Evolutionary conservation across 2,888 invertebrate species (phyloP), one percentile per base, ranked within the genome.

Genomic region (Byasa hedistus): DNA sequence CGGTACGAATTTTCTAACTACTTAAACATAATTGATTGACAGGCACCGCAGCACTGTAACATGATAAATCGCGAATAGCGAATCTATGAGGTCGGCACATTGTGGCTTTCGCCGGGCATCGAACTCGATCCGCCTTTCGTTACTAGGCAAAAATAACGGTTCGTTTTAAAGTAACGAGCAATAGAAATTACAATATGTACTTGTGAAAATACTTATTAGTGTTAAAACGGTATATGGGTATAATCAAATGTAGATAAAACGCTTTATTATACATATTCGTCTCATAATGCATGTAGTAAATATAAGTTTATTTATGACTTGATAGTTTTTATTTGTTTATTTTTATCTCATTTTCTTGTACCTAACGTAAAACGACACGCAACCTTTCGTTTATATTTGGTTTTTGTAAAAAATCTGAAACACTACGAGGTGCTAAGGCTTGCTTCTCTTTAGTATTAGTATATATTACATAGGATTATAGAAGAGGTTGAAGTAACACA

Each of bases 41-140:
- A 79, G 82, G 76, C 74, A 67, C 76, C 78, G 78, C 79, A 39
- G 39, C 39, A 15, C 39, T 39, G 67, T 80, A 78, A 84, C 83
- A 89, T 86, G 85, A 89, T 88, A 85, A 87, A 90, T 88, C 82
- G 87, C 84, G 80, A 87, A 83, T 85, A 75, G 81, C 81, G 75
- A 87, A 86, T 87, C 82, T 81, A 84, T 85, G 86, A 86, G 86
- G 84, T 89, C 84, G 83, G 79, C 70, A 74, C 79, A 81, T 79
- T 81, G 79, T 78, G 79, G 84, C 87, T 88, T 87, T 87, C 83
- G 81, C 80, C 85, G 89, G 91, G 72, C 91, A 78, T 85, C 85
- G 90, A 91, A 89, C 91, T 83, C 82, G 75, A 68, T 74, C 74
- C 73, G 80, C 79, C 81, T 83, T 79, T 81, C 75, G 87, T 85